These are phyloP conservation scores for Microcebus griseorufus DNA, from an alignment of 2,113 vertebrate genomes.

Conservation along the genomic window DNA sequence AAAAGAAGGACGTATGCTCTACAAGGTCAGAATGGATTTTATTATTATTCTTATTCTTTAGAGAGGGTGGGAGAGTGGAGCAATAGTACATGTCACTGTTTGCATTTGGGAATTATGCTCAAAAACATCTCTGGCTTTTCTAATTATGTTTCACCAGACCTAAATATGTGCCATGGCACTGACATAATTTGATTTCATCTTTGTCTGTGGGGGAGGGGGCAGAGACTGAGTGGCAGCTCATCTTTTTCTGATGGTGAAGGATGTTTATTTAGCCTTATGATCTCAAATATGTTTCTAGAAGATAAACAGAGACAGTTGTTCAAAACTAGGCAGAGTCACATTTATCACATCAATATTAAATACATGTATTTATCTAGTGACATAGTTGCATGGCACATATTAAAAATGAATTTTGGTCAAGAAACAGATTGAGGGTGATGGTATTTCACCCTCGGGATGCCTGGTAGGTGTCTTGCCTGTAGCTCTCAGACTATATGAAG, in stretches of 20 bases:
- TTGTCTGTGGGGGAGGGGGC: slow-evolving; percentile 29
- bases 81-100: slow-evolving; percentile 5
- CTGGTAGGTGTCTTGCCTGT: neutral
- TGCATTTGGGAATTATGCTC: slow-evolving; percentile 37
- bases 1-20: slow-evolving; percentile 69
- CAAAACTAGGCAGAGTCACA: neutral
- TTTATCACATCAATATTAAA: slow-evolving; percentile 18
- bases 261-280: slow-evolving; percentile 56
- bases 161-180: slow-evolving; percentile 39
- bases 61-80: neutral
- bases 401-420: slow-evolving; percentile 51
- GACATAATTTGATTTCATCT: slow-evolving; percentile 60
- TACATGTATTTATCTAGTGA: neutral
- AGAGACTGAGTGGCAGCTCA: neutral
- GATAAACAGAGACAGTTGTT: slow-evolving; percentile 12
- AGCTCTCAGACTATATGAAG: slow-evolving; percentile 24
- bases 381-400: slow-evolving; percentile 21
- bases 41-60: slow-evolving; percentile 42
- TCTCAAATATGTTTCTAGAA: slow-evolving; percentile 52
- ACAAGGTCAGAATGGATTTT: slow-evolving; percentile 80
- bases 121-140: slow-evolving; percentile 68
- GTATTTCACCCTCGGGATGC: neutral
- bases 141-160: slow-evolving; percentile 61
- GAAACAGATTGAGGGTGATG: slow-evolving; percentile 44
- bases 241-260: slow-evolving; percentile 56